Evolutionary conservation across 2,888 invertebrate species (phyloP), one percentile per base, ranked within the genome.

Genomic region (Callimorpha dominula): DNA sequence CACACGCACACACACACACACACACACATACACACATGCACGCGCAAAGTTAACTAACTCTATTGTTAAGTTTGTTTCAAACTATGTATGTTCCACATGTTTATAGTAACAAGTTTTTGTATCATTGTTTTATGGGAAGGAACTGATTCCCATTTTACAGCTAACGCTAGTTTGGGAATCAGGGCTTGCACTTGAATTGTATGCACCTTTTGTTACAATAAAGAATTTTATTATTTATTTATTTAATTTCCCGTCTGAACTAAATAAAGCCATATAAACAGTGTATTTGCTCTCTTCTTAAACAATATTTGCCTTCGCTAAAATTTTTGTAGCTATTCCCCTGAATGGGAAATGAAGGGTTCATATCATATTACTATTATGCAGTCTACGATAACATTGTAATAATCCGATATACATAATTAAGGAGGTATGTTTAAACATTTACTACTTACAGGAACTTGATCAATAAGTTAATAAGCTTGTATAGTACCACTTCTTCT

Each of bases 271-370:
- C 68, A 54, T 64, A 64, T 31, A 43, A 63, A 71, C 67, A 46
- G 63, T 68, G 57, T 73, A 68, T 73, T 73, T 69, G 50, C 68
- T 40, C 42, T 65, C 42, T 50, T 50, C 69, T 52, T 14, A 42
- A 69, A 60, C 65, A 65, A 69, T 73, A 73, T 69, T 73, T 69
- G 60, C 69, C 12, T 68, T 62, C 17, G 65, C 49, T 69, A 65
- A 72, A 69, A 69, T 42, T 73, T 73, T 62, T 65, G 68, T 68
- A 65, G 68, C 64, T n/a, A 49, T 60, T 50, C 42, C 49, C 40
- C 17, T 49, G 40, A 69, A 65, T 54, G 40, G 60, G 42, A 68
- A 65, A 60, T 65, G 72, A 65, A 69, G 60, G 40, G 68, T 65
- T 60, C 64, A 65, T 46, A 31, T 60, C 46, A 60, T 60, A 65